Evolutionary conservation across 2,113 vertebrate genomes (phyloP).

Genomic region (Phoxinus phoxinus): DNA sequence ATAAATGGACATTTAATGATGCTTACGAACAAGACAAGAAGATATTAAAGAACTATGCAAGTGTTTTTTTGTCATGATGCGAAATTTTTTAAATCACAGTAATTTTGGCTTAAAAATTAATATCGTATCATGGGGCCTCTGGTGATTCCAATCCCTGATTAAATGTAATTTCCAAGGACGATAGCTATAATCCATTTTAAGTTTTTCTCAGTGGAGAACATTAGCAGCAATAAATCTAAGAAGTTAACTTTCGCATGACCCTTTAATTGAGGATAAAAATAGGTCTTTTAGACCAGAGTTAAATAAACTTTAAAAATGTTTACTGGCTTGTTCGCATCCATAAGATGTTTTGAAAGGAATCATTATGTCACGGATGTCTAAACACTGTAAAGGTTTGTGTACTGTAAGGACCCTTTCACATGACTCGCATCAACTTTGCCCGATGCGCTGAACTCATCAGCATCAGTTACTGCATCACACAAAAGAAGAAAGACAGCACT

Average conservation of each 20-base stretch:
- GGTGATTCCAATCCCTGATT: too few relatives aligned
- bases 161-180: background rate
- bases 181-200: background rate
- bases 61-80: background rate
- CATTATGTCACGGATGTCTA: background rate
- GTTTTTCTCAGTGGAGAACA: conserved; percentile 8
- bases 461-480: background rate
- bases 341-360: background rate
- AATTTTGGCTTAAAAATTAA: too few relatives aligned
- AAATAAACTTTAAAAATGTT: conserved; percentile 8
- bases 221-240: background rate
- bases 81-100: too few relatives aligned
- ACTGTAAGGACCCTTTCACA: conserved; percentile 5
- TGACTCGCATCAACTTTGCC: background rate
- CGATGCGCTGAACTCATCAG: background rate
- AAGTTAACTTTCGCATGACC: background rate
- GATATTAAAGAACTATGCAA: background rate
- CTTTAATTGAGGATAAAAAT: background rate
- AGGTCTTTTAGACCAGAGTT: background rate
- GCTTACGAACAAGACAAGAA: background rate
- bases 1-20: conserved; percentile 20
- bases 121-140: too few relatives aligned
- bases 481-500: background rate
- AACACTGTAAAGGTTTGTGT: conserved; percentile 8
- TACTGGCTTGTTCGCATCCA: background rate